These are phyloP conservation scores for Salvator merianae DNA, from an alignment of 2,113 vertebrate species.

Conservation along the genomic window DNA sequence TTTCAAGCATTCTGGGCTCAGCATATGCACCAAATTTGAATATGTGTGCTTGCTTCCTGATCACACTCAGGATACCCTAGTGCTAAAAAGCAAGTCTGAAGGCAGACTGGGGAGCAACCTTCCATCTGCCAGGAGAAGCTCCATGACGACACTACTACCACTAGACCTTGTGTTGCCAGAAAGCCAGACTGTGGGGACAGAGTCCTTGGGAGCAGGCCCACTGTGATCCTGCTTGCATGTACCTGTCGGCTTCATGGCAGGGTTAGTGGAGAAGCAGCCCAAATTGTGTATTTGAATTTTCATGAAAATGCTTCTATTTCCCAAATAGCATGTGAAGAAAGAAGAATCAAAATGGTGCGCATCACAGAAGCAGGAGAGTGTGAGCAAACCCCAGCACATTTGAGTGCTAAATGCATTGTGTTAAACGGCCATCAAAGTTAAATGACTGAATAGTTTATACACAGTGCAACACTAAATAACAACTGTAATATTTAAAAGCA, in stretches of 20 bases:
- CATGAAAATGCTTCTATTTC: background rate
- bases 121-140: no score
- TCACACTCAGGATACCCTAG: no score
- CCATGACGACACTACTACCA: no score
- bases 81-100: no score
- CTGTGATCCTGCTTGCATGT: no score
- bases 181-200: no score
- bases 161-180: no score
- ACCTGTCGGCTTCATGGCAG: no score
- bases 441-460: conserved; percentile 27
- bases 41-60: no score
- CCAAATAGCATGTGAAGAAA: background rate
- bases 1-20: background rate
- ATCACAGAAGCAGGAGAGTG: background rate
- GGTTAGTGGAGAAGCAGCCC: background rate
- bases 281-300: background rate
- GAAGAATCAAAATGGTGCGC: background rate
- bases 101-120: no score
- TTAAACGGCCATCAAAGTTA: background rate
- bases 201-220: no score
- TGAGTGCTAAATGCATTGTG: conserved; percentile 26
- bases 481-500: conserved; percentile 5
- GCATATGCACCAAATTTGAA: no score
- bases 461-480: conserved; percentile 17
- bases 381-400: background rate